Conservation (phyloP, 1,140 invertebrate species). For the Lordiphosa stackelbergi region DNA sequence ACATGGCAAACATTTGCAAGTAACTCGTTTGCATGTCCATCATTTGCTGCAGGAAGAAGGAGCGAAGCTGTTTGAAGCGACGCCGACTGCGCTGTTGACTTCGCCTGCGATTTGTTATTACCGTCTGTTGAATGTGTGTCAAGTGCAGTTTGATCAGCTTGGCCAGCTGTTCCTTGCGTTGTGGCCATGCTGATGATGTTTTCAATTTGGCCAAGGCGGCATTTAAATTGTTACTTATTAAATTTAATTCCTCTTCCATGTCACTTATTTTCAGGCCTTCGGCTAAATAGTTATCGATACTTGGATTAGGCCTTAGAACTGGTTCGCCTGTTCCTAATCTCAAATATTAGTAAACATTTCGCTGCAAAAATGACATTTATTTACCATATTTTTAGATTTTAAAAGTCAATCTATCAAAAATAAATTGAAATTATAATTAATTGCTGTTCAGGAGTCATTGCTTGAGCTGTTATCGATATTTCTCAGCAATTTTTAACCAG, state of each 20-base stretch:
- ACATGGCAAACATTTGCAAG: slow-evolving; percentile 43
- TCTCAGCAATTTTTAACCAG: not conserved
- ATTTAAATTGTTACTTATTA: slow-evolving; percentile 40
- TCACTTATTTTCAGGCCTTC: slow-evolving; percentile 6
- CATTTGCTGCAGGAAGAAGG: slow-evolving; percentile 58
- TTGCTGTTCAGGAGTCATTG: too few species aligned
- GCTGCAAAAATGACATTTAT: too few species aligned
- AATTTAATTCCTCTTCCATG: slow-evolving; percentile 47
- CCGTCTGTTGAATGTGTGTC: slow-evolving; percentile 35
- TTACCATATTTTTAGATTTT: too few species aligned
- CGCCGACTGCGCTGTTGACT: slow-evolving; percentile 38
- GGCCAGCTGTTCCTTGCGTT: slow-evolving; percentile 33
- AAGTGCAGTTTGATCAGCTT: slow-evolving; percentile 44
- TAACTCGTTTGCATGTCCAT: slow-evolving; percentile 55
- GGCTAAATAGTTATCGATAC: not conserved
- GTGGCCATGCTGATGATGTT: not conserved
- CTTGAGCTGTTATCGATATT: too few species aligned
- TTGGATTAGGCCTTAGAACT: not conserved
- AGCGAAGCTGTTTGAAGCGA: slow-evolving; percentile 34
- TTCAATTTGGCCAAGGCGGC: slow-evolving; percentile 25
- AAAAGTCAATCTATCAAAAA: too few species aligned
- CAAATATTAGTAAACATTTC: too few species aligned
- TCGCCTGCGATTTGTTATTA: slow-evolving; percentile 42
- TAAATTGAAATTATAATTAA: too few species aligned
- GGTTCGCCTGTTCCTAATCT: not conserved